These are phyloP conservation scores for Oreortyx pictus DNA, from an alignment of 2,797 vertebrate species.

Conservation along the genomic window DNA sequence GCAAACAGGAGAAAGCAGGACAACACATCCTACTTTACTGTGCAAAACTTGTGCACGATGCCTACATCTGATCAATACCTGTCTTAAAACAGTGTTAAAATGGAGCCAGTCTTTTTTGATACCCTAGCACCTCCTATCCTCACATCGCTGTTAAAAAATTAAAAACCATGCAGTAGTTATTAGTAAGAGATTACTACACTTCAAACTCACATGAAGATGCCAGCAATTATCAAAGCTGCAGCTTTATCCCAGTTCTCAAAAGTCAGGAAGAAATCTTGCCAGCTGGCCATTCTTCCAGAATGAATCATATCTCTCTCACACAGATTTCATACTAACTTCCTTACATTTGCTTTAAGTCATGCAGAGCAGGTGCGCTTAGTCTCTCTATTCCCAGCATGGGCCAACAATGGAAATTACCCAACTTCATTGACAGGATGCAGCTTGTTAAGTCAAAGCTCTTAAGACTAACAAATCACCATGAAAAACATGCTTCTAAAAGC, in stretches of 20 bases:
- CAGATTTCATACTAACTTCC: conserved; percentile 90
- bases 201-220: conserved; percentile 71
- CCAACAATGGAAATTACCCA: conserved; percentile 89
- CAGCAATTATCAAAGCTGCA: conserved; percentile 75
- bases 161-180: conserved; percentile 55
- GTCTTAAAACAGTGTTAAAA: neutral
- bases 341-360: conserved; percentile 87
- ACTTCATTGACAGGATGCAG: conserved; percentile 92
- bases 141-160: neutral
- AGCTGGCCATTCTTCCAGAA: conserved; percentile 84
- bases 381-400: conserved; percentile 87
- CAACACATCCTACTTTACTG: neutral
- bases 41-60: neutral
- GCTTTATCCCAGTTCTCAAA: conserved; percentile 76
- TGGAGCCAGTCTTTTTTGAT: neutral
- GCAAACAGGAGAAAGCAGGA: neutral
- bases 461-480: conserved; percentile 83
- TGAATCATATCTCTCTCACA: conserved; percentile 90
- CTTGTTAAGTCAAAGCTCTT: conserved; percentile 89
- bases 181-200: conserved; percentile 64
- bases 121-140: neutral
- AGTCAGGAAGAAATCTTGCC: conserved; percentile 83
- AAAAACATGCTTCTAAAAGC: conserved; percentile 71
- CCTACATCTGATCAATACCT: neutral
- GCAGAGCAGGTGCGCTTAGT: conserved; percentile 93